phyloP scores from a whole-genome alignment of 2,888 invertebrate genomes.

The Drosophila seclusa region DNA sequence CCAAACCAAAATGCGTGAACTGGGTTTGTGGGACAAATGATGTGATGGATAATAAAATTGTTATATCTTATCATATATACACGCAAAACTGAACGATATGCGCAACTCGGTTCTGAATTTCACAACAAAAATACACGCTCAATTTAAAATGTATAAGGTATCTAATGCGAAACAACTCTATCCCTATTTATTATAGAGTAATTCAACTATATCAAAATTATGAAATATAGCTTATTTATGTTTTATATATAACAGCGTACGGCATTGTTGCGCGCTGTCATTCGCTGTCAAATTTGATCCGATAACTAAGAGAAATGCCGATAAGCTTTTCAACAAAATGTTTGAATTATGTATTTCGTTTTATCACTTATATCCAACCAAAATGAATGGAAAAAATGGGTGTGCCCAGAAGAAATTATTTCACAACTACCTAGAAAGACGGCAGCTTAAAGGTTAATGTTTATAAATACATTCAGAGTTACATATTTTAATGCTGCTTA shows the following conservation, averaged over 20 bases:
- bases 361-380: too few relatives aligned
- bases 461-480: neutral
- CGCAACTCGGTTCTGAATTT: neutral
- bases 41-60: conserved; percentile 53
- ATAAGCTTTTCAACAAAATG: neutral
- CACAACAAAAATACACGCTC: neutral
- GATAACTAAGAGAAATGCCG: neutral
- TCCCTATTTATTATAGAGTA: conserved; percentile 47
- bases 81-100: neutral
- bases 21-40: conserved; percentile 94
- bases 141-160: conserved; percentile 9
- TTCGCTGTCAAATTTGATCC: conserved; percentile 7
- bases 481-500: neutral
- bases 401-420: too few relatives aligned
- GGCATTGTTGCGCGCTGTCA: neutral
- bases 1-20: conserved; percentile 95
- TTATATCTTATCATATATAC: conserved; percentile 13
- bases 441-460: neutral
- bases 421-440: neutral
- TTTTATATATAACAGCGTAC: conserved; percentile 1
- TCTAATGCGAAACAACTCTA: conserved; percentile 12
- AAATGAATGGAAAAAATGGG: too few relatives aligned
- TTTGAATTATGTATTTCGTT: neutral
- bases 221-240: conserved; percentile 4
- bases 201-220: conserved; percentile 1